phyloP scores from a whole-genome alignment of 2,113 vertebrate genomes.

The Dromiciops gliroides region DNA sequence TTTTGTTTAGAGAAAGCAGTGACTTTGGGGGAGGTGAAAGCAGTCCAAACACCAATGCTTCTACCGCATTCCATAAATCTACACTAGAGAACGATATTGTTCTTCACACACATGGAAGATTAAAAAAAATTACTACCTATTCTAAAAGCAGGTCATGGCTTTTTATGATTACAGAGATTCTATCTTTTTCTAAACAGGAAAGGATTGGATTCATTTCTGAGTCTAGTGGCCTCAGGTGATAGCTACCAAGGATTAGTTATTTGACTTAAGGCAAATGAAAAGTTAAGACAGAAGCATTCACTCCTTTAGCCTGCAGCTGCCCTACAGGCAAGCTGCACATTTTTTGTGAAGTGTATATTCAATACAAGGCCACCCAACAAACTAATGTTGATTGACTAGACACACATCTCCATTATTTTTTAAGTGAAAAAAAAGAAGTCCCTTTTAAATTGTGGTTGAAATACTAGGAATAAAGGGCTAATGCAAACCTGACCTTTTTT shows the following conservation, averaged over 20 bases:
- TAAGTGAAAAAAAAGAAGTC: neutral
- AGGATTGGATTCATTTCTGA: conserved; percentile 46
- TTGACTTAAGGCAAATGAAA: conserved; percentile 63
- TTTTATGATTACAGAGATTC: conserved; percentile 40
- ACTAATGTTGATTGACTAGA: conserved; percentile 3
- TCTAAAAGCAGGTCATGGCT: conserved; percentile 53
- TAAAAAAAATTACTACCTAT: conserved; percentile 24
- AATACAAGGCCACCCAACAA: conserved; percentile 21
- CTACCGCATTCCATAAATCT: neutral
- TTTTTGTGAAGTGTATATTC: conserved; percentile 36
- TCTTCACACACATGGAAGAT: conserved; percentile 31
- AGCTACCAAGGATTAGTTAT: conserved; percentile 63
- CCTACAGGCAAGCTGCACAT: conserved; percentile 37
- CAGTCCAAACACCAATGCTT: neutral
- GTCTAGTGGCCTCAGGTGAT: conserved; percentile 47
- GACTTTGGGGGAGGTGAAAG: neutral
- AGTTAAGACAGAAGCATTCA: conserved; percentile 39
- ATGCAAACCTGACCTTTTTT: conserved; percentile 42
- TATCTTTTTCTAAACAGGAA: conserved; percentile 61
- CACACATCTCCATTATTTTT: neutral
- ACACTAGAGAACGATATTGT: conserved; percentile 25
- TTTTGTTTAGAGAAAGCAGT: conserved; percentile 24
- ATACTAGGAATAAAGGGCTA: neutral
- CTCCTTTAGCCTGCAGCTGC: conserved; percentile 45
- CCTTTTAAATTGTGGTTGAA: conserved; percentile 21